Conservation (phyloP, 2,797 vertebrate genomes). For the Paratrypauchen microcephalus region DNA sequence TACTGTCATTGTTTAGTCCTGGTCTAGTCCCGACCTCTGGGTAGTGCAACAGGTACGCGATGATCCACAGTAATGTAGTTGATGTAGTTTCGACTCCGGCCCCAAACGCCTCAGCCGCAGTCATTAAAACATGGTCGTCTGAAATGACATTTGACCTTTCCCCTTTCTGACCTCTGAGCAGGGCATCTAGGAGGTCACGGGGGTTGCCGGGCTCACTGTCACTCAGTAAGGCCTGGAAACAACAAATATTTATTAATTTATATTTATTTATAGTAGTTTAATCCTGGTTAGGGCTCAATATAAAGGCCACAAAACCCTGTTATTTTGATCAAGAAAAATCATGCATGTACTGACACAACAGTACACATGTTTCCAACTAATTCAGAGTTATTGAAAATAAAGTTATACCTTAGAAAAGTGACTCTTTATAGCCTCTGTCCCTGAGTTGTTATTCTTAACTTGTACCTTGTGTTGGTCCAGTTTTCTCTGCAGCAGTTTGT, state of each 20-base stretch:
- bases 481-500: conserved; percentile 71
- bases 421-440: no score
- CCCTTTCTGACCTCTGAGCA: conserved; percentile 68
- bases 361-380: no score
- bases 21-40: conserved; percentile 52
- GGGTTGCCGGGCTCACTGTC: conserved; percentile 69
- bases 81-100: conserved; percentile 83
- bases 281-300: not conserved
- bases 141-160: conserved; percentile 57
- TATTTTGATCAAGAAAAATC: no score
- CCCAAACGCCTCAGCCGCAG: conserved; percentile 76
- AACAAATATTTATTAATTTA: not conserved
- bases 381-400: no score
- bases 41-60: conserved; percentile 80
- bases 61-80: conserved; percentile 77
- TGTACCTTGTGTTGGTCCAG: conserved; percentile 79
- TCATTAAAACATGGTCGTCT: conserved; percentile 82
- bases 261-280: not conserved
- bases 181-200: conserved; percentile 78
- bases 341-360: no score
- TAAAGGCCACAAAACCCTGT: no score
- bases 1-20: no score
- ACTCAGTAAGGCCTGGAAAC: conserved; percentile 52
- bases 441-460: not conserved
- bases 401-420: no score